Evolutionary conservation across 2,888 invertebrate genomes (phyloP), one percentile per base, ranked within the genome.

Genomic region (Sympetrum striolatum): DNA sequence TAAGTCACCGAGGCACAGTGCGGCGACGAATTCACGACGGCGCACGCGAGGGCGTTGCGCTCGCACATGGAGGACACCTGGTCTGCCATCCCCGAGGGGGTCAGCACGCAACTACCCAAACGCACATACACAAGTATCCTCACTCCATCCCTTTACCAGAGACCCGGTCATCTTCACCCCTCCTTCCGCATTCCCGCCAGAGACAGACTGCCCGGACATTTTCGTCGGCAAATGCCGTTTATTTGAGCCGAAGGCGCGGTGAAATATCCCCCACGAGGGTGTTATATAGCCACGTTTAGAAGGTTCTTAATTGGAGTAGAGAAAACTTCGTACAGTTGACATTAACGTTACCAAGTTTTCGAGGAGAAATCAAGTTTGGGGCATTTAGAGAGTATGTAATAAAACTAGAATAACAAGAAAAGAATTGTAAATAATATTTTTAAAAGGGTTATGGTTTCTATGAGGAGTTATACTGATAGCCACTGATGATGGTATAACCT

Each of bases 1-100:
- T 37, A 86, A 64, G 60, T 86, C 86, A 86, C 86, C n/a, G 44
- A 53, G 82, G 58, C 82, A 81, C 48, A 22, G 44, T 37, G 25
- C 60, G 15, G 86, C 86, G 86, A 86, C 60, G 58, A 58, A 82
- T 82, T 58, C 82, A 58, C 58, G 25, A 6, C 25, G 39, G 53
- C 37, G 44, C 73, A 73, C 73, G 31, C 25, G 82, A 18, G 53
- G 58, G 53, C 6, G 60, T 82, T 31, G 31, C 82, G 44, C 31
- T 53, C 18, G 14, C 86, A 48, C 86, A 35, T 35, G 35, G 12
- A 60, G 64, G 80, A 22, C 80, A 80, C 80, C 80, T 37, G 37
- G 73, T 37, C 80, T 37, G 10, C 80, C 80, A 25, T 73, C 73
- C n/a, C 73, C n/a, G 25, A 25, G 73, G 73, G 53, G 25, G 31